Evolutionary conservation across 53 echinoderm and acorn worm species (phyloP).

Genomic region (Zoroaster sp.): DNA sequence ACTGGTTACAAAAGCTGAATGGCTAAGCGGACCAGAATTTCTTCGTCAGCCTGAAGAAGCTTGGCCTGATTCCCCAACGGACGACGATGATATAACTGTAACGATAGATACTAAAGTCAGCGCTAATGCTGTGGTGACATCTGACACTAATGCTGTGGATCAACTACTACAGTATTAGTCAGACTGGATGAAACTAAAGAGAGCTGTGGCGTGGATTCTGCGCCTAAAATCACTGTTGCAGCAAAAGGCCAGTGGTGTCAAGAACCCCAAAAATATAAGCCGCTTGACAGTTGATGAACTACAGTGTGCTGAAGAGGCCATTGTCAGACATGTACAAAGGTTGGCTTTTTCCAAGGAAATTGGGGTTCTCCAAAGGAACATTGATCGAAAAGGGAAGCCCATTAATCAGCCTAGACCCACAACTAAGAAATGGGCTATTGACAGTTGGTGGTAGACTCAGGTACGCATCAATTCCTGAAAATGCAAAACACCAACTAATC

Average conservation of each 20-base stretch:
- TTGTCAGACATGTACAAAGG: constrained; percentile 21
- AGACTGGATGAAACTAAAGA: constrained; percentile 43
- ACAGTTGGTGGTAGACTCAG: constrained; percentile 62
- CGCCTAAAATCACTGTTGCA: background rate
- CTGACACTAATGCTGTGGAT: constrained; percentile 13
- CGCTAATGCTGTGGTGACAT: constrained; percentile 2
- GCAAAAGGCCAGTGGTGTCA: background rate
- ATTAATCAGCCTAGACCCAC: constrained; percentile 34
- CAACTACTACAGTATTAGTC: constrained; percentile 38
- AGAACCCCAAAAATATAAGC: background rate
- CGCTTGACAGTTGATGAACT: constrained; percentile 12
- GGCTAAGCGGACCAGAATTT: constrained; percentile 56
- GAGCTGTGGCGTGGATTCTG: constrained; percentile 57
- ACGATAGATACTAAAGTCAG: background rate
- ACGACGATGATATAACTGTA: background rate
- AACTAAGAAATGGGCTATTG: constrained; percentile 45
- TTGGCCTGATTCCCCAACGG: background rate
- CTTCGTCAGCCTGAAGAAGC: background rate
- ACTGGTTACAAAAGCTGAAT: constrained; percentile 8
- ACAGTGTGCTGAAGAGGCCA: constrained; percentile 41
- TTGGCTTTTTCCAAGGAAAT: constrained; percentile 19
- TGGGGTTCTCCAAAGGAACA: background rate
- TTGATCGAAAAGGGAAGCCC: background rate
- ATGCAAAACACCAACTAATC: constrained; percentile 60
- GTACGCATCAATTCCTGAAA: constrained; percentile 33